Base-by-base conservation (phyloP, 1,140 invertebrate genomes). In the Papilio dardanus region DNA sequence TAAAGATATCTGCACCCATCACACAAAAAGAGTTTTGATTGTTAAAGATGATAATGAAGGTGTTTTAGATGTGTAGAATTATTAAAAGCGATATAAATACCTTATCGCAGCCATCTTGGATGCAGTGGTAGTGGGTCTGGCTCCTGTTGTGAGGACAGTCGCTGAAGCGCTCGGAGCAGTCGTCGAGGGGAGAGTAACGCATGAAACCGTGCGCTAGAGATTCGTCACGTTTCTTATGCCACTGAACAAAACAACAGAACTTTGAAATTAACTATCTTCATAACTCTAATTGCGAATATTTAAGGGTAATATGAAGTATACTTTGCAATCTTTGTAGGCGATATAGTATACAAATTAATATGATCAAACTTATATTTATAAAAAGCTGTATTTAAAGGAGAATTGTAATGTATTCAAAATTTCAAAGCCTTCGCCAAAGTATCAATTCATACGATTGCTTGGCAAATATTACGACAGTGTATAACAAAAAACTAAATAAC, bases 151-250 rank as follows among this genome's bases (percentile, higher is more conserved):
- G 98, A 3, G 96, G 96, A 92, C 99, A 99, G 65, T 96, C 95
- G 33, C 95, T 87, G 69, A 94, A 95, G 14, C 94, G 74, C 71
- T 97, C 97, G 0, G 96, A 95, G 85, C 98, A 99, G 91, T 99
- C 98, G 89, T 99, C 98, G 42, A 97, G 95, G 0, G 98, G 97
- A 65, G 97, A 98, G 81, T 95, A 95, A 6, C 99, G 94, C 96
- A 99, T 98, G 92, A 99, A 99, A 21, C 99, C 99, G 88, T 99
- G 97, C 82, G 98, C 98, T 7, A 99, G 93, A 21, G 98, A 99
- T 89, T 99, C 99, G 86, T 99, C 98, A 10, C 99, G 95, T 93
- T 99, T 99, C 94, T 99, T 99, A 93, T 99, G 99, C 99, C 99
- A 99, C 94, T 99, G 99, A 46, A 90, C 78, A 42, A 79, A 78